These are phyloP conservation scores for Desmophyllum pertusum DNA, from an alignment of 92 coral and sea anemone species.

Conservation along the genomic window DNA sequence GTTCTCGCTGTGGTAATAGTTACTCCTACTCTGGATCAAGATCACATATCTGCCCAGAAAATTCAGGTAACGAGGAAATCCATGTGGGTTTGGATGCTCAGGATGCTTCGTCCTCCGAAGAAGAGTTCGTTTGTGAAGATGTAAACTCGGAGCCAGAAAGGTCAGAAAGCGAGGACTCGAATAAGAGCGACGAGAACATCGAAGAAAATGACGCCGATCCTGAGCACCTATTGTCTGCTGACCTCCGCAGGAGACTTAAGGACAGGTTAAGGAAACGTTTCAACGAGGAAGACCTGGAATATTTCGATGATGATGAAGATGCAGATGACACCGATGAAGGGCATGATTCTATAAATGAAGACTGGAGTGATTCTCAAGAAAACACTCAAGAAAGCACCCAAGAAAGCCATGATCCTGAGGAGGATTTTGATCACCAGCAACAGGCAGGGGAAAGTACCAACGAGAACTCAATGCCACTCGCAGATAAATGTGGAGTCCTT, in stretches of 20 bases:
- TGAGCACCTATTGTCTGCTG: constrained; percentile 1
- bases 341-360: constrained; percentile 31
- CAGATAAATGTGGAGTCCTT: constrained; percentile 22
- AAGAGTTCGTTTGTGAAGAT: neutral
- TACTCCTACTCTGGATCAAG: constrained; percentile 27
- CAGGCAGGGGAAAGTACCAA: neutral
- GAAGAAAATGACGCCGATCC: neutral
- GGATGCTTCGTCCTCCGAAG: neutral
- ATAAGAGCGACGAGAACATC: neutral
- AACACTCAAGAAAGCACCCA: too few relatives aligned
- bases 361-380: constrained; percentile 27
- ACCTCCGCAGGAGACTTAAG: neutral
- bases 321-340: neutral
- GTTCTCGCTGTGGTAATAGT: constrained; percentile 13
- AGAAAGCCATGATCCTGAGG: neutral
- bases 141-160: neutral
- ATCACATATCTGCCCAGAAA: neutral
- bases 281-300: constrained; percentile 13
- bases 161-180: neutral
- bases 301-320: constrained; percentile 27
- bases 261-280: constrained; percentile 25
- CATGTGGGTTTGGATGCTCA: neutral
- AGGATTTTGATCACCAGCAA: neutral
- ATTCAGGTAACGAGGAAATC: neutral
- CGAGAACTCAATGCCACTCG: neutral